Evolutionary conservation across 2,113 vertebrate species (phyloP), one percentile per base, ranked within the genome.

Genomic region (Serinus canaria): DNA sequence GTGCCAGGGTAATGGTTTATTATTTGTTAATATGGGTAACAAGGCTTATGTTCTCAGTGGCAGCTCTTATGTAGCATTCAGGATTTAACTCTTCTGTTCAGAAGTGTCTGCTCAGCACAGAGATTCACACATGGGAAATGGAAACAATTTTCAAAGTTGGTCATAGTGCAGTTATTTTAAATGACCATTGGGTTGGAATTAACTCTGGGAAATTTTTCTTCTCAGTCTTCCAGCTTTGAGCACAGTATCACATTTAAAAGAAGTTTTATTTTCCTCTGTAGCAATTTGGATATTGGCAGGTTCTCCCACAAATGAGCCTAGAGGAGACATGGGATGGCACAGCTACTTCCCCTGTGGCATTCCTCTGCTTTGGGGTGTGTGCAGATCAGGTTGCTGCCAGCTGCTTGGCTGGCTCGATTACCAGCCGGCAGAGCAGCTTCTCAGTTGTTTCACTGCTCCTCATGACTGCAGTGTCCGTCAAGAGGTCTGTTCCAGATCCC

Each of bases 21-120:
- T 90, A 74, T 94, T 90, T 84, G 52, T 89, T 95, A 83, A 90
- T 92, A 56, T 66, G 49, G 21, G 15, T 94, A 82, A 43, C 76
- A 74, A 55, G 60, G 47, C 49, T 92, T 86, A 49, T 50, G 33
- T 78, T 95, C 53, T 76, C 49, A 39, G 60, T 87, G 86, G 18
- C 83, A 87, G 76, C 52, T 89, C 60, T 89, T 52, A 53, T 10
- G 18, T 49, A 74, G 27, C 52, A 27, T 21, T 93, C 27, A 37
- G 2, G 5, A 56, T 89, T 90, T 90, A 94, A 62, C 28, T 81
- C 49, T 68, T 72, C 46, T 68, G 8, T 86, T 74, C 53, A 49
- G 85, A 84, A 44, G 20, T 24, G 4, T 92, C 72, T 96, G 31
- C 72, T 58, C 56, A 83, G 55, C 39, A 62, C 37, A 75, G 35